Conservation (phyloP, 2,888 invertebrate genomes). For the Trachelus iudaicus region DNA sequence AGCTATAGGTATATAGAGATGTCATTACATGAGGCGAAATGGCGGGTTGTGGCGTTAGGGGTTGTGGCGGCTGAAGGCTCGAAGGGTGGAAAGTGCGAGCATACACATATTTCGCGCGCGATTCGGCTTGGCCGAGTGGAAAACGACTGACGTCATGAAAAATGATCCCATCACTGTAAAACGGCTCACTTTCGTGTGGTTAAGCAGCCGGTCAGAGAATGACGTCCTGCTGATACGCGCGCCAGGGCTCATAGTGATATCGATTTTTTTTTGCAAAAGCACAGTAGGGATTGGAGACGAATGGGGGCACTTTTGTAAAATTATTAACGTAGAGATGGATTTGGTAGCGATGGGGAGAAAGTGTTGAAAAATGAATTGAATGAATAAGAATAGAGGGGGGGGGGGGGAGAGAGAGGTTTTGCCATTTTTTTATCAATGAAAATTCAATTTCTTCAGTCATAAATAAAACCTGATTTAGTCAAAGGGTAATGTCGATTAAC, state of each 20-base stretch:
- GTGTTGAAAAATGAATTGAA: neutral
- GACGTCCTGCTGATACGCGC: neutral
- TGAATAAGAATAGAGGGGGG: constrained; percentile 1
- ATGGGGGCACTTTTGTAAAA: neutral
- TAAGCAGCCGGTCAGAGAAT: constrained; percentile 22
- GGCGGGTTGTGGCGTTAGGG: neutral
- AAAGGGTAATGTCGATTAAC: neutral
- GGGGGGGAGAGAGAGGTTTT: constrained; percentile 3
- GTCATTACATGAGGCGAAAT: constrained; percentile 20
- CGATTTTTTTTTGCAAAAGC: constrained; percentile 1
- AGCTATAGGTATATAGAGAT: constrained; percentile 18
- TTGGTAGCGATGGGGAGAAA: neutral
- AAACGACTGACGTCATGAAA: constrained; percentile 49
- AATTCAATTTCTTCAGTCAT: neutral
- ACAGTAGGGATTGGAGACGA: neutral
- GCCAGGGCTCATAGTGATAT: neutral
- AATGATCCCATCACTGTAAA: constrained; percentile 43
- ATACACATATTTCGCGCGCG: constrained; percentile 32
- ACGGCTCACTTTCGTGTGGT: constrained; percentile 36
- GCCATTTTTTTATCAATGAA: neutral
- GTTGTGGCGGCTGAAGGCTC: constrained; percentile 4
- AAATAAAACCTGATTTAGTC: too few relatives aligned
- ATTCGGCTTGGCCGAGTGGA: constrained; percentile 42
- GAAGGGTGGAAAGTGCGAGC: constrained; percentile 6
- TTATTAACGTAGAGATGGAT: neutral